Percentiles rank a stretch among this genome's conserved stretches.
phyloP scores from a whole-genome alignment of 2,888 invertebrate species.

The Nemapogon koenigi region DNA sequence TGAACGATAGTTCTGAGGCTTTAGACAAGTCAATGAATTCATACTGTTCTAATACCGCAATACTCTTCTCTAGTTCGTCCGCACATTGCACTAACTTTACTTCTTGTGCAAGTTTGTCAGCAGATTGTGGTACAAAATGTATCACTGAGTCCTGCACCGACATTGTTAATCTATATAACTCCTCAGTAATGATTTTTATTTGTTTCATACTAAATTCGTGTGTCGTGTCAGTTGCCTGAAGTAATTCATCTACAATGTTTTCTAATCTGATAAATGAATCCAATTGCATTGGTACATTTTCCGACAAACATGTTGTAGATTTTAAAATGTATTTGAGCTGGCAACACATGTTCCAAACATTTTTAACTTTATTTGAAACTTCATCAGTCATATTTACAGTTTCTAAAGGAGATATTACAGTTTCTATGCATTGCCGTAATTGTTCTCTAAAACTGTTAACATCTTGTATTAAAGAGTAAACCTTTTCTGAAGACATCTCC shows the following conservation, averaged over 20 bases:
- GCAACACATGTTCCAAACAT: constrained; percentile 32
- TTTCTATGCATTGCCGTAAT: constrained; percentile 34
- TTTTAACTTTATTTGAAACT: constrained; percentile 36
- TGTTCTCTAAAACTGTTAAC: constrained; percentile 38
- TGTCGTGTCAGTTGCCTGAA: constrained; percentile 31
- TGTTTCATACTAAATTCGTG: constrained; percentile 32
- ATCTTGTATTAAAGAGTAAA: constrained; percentile 34
- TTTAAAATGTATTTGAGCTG: constrained; percentile 31
- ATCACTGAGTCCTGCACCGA: constrained; percentile 39
- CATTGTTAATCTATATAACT: constrained; percentile 34
- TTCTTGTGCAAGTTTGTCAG: constrained; percentile 29
- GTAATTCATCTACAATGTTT: constrained; percentile 27
- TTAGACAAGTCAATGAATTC: constrained; percentile 40
- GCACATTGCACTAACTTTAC: constrained; percentile 38
- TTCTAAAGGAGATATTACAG: constrained; percentile 35
- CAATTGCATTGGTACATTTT: constrained; percentile 15
- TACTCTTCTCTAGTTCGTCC: constrained; percentile 38
- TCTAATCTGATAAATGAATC: constrained; percentile 25
- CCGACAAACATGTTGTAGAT: constrained; percentile 20
- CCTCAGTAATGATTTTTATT: constrained; percentile 35
- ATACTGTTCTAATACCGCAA: constrained; percentile 41
- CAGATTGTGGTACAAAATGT: constrained; percentile 27
- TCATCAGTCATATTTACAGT: constrained; percentile 34
- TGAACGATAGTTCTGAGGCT: constrained; percentile 31
- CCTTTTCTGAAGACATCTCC: constrained; percentile 36